Conservation (phyloP, 2,797 vertebrate genomes). For the Spea hammondii region DNA sequence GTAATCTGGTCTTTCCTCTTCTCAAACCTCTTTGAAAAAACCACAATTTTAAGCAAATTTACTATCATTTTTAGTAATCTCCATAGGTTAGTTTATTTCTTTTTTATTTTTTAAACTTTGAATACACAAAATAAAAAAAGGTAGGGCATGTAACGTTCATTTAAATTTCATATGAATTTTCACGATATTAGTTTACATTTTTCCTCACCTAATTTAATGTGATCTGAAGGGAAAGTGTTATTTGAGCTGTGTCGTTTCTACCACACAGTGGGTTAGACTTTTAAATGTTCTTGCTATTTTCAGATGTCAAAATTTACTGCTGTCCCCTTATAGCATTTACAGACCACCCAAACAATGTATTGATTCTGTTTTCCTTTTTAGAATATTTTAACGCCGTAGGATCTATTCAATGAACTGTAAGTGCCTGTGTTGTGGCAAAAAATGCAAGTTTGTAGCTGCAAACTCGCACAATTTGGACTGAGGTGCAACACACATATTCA, state of each 20-base stretch:
- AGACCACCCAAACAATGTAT: neutral
- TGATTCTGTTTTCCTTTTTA: neutral
- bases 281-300: conserved; percentile 6
- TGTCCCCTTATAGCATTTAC: neutral
- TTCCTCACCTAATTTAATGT: conserved; percentile 21
- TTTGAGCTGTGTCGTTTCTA: conserved; percentile 8
- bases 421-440: no score
- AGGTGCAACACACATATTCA: no score
- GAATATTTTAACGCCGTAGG: neutral
- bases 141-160: neutral
- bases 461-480: no score
- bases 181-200: neutral
- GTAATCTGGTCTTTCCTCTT: conserved; percentile 58
- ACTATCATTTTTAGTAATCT: neutral
- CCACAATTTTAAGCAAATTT: conserved; percentile 32
- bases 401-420: no score
- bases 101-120: neutral
- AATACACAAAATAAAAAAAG: neutral
- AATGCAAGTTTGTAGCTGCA: no score
- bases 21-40: conserved; percentile 54
- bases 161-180: conserved; percentile 12
- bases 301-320: neutral
- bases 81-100: neutral
- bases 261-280: neutral
- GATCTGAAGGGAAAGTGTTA: conserved; percentile 26